phyloP scores from a whole-genome alignment of 2,888 invertebrate genomes.

The Lysandra coridon region DNA sequence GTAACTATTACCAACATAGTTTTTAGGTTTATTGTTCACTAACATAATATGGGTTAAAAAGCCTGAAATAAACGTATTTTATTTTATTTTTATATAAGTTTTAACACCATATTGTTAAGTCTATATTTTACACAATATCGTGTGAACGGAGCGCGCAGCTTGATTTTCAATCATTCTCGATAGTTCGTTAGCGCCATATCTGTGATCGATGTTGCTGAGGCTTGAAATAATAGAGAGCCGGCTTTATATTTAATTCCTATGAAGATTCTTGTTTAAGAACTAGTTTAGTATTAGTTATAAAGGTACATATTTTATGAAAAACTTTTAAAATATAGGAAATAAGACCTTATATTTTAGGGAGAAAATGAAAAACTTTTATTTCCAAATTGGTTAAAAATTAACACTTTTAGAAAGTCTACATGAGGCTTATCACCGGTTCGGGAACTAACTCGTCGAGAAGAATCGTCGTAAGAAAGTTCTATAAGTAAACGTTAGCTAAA shows the following conservation, averaged over 20 bases:
- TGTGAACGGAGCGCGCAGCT: background rate
- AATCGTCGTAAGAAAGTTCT: too few species aligned
- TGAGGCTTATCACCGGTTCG: too few species aligned
- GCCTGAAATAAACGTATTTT: too few species aligned
- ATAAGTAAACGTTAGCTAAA: too few species aligned
- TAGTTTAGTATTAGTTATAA: constrained; percentile 5
- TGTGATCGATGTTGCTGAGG: constrained; percentile 50
- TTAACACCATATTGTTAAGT: background rate
- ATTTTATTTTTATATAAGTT: background rate
- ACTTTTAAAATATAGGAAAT: background rate
- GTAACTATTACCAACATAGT: too few species aligned
- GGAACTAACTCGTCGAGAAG: too few species aligned
- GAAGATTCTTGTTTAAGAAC: background rate
- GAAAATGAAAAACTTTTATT: too few species aligned
- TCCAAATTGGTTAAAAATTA: too few species aligned
- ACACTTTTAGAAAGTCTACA: too few species aligned
- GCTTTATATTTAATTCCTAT: constrained; percentile 40
- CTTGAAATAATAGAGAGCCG: constrained; percentile 51
- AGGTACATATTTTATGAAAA: background rate
- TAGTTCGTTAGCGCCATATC: constrained; percentile 76
- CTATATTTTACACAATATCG: constrained; percentile 18
- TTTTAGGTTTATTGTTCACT: too few species aligned
- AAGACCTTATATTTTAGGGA: too few species aligned
- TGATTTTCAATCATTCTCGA: constrained; percentile 80
- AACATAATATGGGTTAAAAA: too few species aligned